Conservation (phyloP, 1,140 invertebrate genomes). For the Drosophila nasuta region DNA sequence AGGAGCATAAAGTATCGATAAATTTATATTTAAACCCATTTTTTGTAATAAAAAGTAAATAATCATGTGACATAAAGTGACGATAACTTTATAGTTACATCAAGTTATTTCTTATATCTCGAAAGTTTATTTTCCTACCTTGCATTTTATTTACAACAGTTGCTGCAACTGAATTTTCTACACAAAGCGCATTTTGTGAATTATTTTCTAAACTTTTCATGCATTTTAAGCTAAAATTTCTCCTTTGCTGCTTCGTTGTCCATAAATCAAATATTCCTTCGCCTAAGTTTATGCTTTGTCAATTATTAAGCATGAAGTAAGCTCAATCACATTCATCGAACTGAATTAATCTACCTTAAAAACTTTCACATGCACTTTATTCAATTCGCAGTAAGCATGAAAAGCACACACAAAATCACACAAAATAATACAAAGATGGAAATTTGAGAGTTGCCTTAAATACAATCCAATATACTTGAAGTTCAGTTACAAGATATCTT, state of each 20-base stretch:
- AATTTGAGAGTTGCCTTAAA: conserved; percentile 6
- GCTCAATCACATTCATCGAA: neutral
- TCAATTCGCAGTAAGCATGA: neutral
- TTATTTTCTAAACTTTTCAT: neutral
- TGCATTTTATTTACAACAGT: too few relatives aligned
- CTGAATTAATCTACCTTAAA: conserved; percentile 1
- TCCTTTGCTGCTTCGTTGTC: neutral
- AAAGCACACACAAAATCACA: neutral
- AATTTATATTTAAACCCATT: too few relatives aligned
- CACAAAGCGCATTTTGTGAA: too few relatives aligned
- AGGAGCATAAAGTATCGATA: too few relatives aligned
- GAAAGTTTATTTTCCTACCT: too few relatives aligned
- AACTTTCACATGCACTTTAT: neutral
- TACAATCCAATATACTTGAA: conserved; percentile 21
- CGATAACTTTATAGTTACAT: too few relatives aligned
- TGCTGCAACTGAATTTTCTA: too few relatives aligned
- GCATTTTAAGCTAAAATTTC: neutral
- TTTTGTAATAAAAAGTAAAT: too few relatives aligned
- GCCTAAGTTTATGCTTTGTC: neutral
- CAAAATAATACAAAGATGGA: neutral
- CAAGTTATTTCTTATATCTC: too few relatives aligned
- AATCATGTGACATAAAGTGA: too few relatives aligned
- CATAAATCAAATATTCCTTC: neutral
- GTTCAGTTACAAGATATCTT: conserved; percentile 7
- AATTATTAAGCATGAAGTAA: conserved; percentile 1